A percentile compares a stretch with the other conserved stretches of the same genome.
Conservation (phyloP, 2,888 invertebrate genomes). For the Drosophila acutilabella region DNA sequence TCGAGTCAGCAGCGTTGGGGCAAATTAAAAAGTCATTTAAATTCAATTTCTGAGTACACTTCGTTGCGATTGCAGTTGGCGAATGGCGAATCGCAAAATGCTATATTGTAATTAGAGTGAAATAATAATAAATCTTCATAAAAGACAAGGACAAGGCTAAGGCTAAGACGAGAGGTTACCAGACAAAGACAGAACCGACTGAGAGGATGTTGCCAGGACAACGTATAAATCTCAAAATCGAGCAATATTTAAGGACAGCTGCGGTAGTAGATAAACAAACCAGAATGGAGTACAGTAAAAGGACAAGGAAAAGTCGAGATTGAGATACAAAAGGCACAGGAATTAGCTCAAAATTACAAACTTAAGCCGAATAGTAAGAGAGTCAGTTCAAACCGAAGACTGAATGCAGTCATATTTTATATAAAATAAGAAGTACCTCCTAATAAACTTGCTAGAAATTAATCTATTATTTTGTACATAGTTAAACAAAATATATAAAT, state of each 20-base stretch:
- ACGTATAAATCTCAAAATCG: slow-evolving; percentile 70
- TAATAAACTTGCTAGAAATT: too few relatives aligned
- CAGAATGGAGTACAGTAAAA: slow-evolving; percentile 1
- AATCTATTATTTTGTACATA: too few relatives aligned
- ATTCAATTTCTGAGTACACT: slow-evolving; percentile 70
- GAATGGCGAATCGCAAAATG: slow-evolving; percentile 45
- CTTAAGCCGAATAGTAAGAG: slow-evolving; percentile 55
- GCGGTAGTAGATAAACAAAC: slow-evolving; percentile 32
- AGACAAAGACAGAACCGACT: slow-evolving; percentile 1
- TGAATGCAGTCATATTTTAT: background rate
- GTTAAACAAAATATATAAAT: background rate
- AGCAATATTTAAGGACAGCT: slow-evolving; percentile 56
- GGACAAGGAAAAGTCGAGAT: background rate
- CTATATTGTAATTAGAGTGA: slow-evolving; percentile 76
- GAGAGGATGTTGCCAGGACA: slow-evolving; percentile 50
- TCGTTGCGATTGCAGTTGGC: slow-evolving; percentile 37
- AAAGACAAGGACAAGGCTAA: slow-evolving; percentile 43
- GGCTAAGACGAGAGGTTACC: background rate
- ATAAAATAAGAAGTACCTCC: background rate
- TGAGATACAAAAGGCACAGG: slow-evolving; percentile 53
- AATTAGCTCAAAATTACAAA: slow-evolving; percentile 78
- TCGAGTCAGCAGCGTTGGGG: slow-evolving; percentile 49
- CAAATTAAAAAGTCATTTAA: slow-evolving; percentile 77
- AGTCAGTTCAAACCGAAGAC: slow-evolving; percentile 1
- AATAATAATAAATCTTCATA: slow-evolving; percentile 74